These are phyloP conservation scores for Mionectes olivaceus DNA, from an alignment of 2,797 vertebrate species.

Conservation along the genomic window DNA sequence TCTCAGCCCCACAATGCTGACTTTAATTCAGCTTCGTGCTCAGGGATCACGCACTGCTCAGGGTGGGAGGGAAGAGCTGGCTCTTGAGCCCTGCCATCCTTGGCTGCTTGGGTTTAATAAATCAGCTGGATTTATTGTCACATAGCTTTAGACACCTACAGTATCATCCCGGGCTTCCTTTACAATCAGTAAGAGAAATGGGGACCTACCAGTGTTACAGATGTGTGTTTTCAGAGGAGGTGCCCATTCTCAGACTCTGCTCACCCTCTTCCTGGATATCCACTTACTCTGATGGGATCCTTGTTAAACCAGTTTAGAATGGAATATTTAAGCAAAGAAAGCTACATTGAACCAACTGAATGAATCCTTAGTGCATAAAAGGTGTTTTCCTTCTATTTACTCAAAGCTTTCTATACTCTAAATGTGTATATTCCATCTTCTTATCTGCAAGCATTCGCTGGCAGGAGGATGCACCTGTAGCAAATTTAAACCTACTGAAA, in stretches of 20 bases:
- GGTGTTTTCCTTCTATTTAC: background rate
- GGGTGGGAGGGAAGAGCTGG: background rate
- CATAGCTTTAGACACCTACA: background rate
- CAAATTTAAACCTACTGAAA: background rate
- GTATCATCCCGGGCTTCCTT: background rate
- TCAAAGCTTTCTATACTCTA: background rate
- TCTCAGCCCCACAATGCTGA: background rate
- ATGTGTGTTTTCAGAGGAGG: background rate
- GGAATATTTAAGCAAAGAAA: background rate
- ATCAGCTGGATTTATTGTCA: background rate
- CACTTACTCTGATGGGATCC: background rate
- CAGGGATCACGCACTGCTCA: fast-evolving
- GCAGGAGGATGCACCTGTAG: background rate
- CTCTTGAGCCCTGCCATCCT: background rate
- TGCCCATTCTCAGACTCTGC: background rate
- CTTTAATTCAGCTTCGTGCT: background rate
- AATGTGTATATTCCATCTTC: background rate
- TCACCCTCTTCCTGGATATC: background rate
- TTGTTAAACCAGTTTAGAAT: background rate
- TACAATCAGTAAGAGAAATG: background rate
- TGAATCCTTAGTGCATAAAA: background rate
- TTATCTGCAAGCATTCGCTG: background rate
- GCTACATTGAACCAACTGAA: background rate
- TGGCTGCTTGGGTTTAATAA: background rate
- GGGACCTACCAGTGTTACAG: background rate